These are phyloP conservation scores for Hyles lineata DNA, from an alignment of 2,888 invertebrate genomes.

Conservation along the genomic window DNA sequence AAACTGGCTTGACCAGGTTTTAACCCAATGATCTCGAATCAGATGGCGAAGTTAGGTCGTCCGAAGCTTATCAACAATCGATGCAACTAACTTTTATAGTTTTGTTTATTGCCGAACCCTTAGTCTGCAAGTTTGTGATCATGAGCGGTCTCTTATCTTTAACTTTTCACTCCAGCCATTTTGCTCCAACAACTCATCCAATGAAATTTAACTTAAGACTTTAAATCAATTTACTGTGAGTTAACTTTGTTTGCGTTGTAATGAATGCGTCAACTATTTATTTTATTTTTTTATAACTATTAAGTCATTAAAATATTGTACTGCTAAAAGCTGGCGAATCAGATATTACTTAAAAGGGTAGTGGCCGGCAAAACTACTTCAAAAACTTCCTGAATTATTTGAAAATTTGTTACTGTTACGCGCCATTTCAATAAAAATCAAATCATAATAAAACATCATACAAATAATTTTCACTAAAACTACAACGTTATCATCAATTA, in stretches of 20 bases:
- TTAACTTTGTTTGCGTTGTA: not conserved
- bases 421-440: too few relatives aligned
- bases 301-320: too few relatives aligned
- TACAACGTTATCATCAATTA: too few relatives aligned
- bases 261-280: not conserved
- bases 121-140: conserved; percentile 12
- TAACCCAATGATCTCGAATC: not conserved
- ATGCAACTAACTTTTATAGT: conserved; percentile 15
- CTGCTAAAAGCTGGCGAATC: too few relatives aligned
- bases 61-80: not conserved
- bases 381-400: too few relatives aligned
- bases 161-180: not conserved
- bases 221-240: not conserved
- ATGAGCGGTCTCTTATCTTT: conserved; percentile 11
- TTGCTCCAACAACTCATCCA: not conserved
- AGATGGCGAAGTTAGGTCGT: not conserved
- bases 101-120: conserved; percentile 16
- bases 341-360: too few relatives aligned
- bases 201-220: not conserved
- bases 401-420: too few relatives aligned
- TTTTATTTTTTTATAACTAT: too few relatives aligned
- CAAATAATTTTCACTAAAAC: too few relatives aligned
- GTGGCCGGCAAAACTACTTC: too few relatives aligned
- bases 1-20: not conserved
- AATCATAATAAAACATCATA: too few relatives aligned